Evolutionary conservation across 2,797 vertebrate species (phyloP), one percentile per base, ranked within the genome.

Genomic region (Toxotes lorentzi): DNA sequence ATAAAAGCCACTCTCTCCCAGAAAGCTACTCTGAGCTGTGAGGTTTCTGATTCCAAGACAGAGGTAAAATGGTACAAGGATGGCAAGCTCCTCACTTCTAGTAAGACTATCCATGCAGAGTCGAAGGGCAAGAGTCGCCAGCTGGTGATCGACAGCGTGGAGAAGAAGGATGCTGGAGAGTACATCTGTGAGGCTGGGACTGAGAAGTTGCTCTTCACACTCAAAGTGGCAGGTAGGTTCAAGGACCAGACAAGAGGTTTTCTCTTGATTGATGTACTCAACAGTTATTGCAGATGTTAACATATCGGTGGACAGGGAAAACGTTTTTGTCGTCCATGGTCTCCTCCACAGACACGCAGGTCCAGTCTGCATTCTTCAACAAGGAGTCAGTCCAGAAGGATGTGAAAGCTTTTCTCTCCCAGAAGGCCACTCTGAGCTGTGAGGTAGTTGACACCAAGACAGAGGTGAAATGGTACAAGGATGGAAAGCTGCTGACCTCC

Each of bases 401-500:
- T 48, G 90, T 97, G 4, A 95, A 92, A 48, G 79, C 85, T 0
- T 24, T 57, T 17, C 14, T 85, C 0, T 90, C 91, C 9, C 90
- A 95, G 48, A 95, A 92, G 3, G 86, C 93, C 54, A 86, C 68
- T 0, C 79, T 96, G 54, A 96, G 81, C 79, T 96, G 96, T 34
- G 94, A 96, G 41, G 92, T 97, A 23, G 79, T 92, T 38, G 92
- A 96, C 34, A 13, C 63, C 5, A 95, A 95, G 75, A 93, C 93
- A 0, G 92, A 96, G 23, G 96, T 96, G 63, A 96, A 95, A 40
- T 97, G 96, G 96, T 95, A 86, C 86, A 96, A 95, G 53, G 94
- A 96, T 0, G 93, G 95, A 8, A 95, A 95, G 63, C 90, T 91
- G 67, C 69, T 97, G 63, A 92, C 76, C 2, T 40, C 90, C 24